Evolutionary conservation across 2,888 invertebrate genomes (phyloP).

Genomic region (Galerucella pusilla): DNA sequence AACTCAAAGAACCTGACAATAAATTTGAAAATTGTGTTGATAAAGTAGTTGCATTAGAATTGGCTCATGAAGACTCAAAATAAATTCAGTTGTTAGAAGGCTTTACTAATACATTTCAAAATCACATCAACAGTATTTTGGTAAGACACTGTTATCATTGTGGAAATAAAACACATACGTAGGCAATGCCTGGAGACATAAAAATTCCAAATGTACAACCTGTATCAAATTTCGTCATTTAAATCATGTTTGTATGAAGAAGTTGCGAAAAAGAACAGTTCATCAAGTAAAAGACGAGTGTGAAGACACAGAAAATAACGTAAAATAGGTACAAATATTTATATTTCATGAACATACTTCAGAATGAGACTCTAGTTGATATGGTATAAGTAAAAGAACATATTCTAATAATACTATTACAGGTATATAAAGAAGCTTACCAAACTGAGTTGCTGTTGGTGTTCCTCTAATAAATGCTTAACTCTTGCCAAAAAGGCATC

Average conservation of each 20-base stretch:
- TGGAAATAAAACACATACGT: constrained; percentile 6
- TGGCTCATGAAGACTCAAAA: constrained; percentile 2
- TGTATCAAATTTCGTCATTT: constrained; percentile 10
- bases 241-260: not conserved
- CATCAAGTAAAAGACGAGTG: not conserved
- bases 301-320: no score
- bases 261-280: constrained; percentile 5
- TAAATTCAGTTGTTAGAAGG: not conserved
- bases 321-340: not conserved
- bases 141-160: constrained; percentile 1
- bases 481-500: constrained; percentile 76
- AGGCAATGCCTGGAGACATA: constrained; percentile 11
- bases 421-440: constrained; percentile 53
- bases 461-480: constrained; percentile 71
- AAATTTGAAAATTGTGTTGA: not conserved
- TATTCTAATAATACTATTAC: no score
- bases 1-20: constrained; percentile 12
- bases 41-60: not conserved
- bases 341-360: constrained; percentile 4
- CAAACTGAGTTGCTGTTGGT: constrained; percentile 66
- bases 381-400: no score
- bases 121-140: not conserved
- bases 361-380: not conserved
- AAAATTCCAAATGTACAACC: not conserved
- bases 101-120: not conserved